Evolutionary conservation across 2,797 vertebrate species (phyloP).

Genomic region (Enteromius anoplus): DNA sequence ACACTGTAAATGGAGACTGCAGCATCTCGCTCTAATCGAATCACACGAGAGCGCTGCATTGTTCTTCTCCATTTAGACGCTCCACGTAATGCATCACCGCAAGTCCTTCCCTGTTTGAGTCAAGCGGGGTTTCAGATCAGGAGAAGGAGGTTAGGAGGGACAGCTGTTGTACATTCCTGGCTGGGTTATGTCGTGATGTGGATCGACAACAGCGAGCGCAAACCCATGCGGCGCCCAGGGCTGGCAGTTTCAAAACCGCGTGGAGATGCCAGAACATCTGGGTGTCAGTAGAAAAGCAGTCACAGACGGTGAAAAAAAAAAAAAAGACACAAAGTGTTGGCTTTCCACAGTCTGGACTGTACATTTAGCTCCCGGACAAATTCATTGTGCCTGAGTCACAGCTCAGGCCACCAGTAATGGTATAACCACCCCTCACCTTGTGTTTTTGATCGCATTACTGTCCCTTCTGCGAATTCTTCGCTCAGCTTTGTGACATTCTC

Average conservation of each 20-base stretch:
- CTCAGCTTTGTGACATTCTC: constrained; percentile 14
- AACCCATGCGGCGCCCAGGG: constrained; percentile 62
- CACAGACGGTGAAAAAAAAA: not conserved
- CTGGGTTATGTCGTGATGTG: constrained; percentile 69
- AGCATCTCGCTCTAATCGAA: constrained; percentile 67
- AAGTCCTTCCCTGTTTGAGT: constrained; percentile 41
- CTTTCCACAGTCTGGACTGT: constrained; percentile 17
- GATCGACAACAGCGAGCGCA: constrained; percentile 61
- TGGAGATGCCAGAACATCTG: constrained; percentile 75
- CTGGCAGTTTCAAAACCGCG: constrained; percentile 68
- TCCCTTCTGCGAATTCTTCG: not conserved
- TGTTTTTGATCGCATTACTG: constrained; percentile 27
- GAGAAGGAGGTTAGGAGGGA: constrained; percentile 63
- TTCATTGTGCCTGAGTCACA: constrained; percentile 9
- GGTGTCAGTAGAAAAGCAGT: constrained; percentile 50
- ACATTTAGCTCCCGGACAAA: constrained; percentile 13
- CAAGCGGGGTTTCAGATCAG: constrained; percentile 20
- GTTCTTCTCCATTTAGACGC: constrained; percentile 58
- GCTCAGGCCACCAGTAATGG: constrained; percentile 3
- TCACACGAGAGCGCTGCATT: constrained; percentile 53
- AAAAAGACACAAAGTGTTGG: constrained; percentile 46
- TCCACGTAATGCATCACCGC: constrained; percentile 56
- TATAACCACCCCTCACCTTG: constrained; percentile 2
- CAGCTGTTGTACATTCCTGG: constrained; percentile 80
- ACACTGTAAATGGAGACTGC: constrained; percentile 59